Evolutionary conservation across 2,888 invertebrate genomes (phyloP).

Genomic region (Hypena proboscidalis): DNA sequence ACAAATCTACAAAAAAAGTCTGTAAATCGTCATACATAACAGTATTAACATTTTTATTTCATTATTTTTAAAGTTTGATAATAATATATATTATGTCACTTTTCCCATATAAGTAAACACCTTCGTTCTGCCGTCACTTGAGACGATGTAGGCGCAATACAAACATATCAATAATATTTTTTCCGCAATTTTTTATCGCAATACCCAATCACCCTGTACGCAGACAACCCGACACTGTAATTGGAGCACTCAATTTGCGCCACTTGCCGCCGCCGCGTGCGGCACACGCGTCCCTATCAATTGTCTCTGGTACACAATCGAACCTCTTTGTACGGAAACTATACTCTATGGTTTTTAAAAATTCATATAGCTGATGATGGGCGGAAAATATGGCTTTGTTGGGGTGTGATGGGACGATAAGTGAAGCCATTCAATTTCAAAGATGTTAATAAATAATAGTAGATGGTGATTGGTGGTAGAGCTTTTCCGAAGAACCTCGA

Average conservation of each 20-base stretch:
- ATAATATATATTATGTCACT: too few relatives aligned
- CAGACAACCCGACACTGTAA: constrained; percentile 72
- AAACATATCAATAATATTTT: not conserved
- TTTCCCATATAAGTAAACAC: too few relatives aligned
- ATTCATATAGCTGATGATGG: constrained; percentile 25
- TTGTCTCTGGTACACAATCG: constrained; percentile 56
- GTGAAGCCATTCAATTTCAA: not conserved
- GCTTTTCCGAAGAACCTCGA: too few relatives aligned
- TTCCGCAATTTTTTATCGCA: not conserved
- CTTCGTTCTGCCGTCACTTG: too few relatives aligned
- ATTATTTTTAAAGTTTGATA: too few relatives aligned
- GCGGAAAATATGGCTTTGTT: not conserved
- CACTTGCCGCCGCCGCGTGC: constrained; percentile 69
- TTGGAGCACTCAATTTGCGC: constrained; percentile 84
- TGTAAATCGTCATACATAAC: too few relatives aligned
- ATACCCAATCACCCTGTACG: constrained; percentile 42
- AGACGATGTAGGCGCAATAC: too few relatives aligned
- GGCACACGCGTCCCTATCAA: constrained; percentile 61
- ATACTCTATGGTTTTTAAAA: constrained; percentile 33
- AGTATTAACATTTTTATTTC: too few relatives aligned
- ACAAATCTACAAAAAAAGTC: too few relatives aligned
- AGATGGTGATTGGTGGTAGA: too few relatives aligned
- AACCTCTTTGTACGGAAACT: constrained; percentile 33
- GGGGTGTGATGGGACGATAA: not conserved
- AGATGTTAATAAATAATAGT: too few relatives aligned